A percentile compares a stretch with the other conserved stretches of the same genome.
Evolutionary conservation across 2,113 vertebrate genomes (phyloP).

Genomic region (Acrocephalus kingi): DNA sequence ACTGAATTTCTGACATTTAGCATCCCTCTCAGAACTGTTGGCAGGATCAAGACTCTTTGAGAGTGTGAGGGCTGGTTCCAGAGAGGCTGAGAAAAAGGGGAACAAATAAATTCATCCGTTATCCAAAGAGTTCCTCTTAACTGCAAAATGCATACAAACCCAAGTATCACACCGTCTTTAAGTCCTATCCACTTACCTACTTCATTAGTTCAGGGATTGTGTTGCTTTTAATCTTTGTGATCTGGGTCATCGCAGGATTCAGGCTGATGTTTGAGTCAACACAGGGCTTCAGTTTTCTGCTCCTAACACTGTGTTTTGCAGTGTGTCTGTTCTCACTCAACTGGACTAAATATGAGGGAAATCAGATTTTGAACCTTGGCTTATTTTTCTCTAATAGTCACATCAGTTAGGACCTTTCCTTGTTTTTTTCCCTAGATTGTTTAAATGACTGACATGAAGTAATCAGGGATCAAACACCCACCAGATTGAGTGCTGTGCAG

Average conservation of each 20-base stretch:
- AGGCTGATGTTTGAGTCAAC: background rate
- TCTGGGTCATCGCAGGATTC: slow-evolving; percentile 27
- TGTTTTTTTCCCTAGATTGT: background rate
- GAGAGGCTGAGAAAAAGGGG: background rate
- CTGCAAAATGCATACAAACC: background rate
- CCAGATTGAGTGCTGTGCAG: background rate
- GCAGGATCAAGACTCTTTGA: background rate
- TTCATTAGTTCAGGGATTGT: slow-evolving; percentile 31
- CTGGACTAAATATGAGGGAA: background rate
- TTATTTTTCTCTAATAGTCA: background rate
- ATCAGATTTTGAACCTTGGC: background rate
- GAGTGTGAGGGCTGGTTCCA: background rate
- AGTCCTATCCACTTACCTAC: slow-evolving; percentile 1
- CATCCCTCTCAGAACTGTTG: background rate
- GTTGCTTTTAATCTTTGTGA: slow-evolving; percentile 42
- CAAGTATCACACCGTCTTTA: background rate
- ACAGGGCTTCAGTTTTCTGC: background rate
- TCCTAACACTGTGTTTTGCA: background rate
- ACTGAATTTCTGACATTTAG: background rate
- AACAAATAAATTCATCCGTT: background rate
- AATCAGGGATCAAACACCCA: background rate
- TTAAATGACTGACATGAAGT: background rate
- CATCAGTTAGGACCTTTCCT: background rate
- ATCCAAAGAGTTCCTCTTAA: background rate
- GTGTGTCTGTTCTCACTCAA: background rate